phyloP scores from a whole-genome alignment of 2,113 vertebrate species.

The Megaptera novaeangliae region DNA sequence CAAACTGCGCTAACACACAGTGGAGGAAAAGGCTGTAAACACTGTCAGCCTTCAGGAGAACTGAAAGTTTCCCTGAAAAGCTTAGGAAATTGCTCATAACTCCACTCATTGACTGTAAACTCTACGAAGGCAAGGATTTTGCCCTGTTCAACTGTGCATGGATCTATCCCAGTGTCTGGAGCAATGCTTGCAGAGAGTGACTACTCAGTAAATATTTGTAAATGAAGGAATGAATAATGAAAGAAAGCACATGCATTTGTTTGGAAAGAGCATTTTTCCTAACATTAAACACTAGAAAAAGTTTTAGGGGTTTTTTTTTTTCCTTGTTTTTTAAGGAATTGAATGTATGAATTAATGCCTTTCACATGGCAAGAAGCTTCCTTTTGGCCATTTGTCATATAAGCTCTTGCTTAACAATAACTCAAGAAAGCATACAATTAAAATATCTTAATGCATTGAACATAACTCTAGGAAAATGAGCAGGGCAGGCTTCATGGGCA shows the following conservation, averaged over 20 bases:
- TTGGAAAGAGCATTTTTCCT: background rate
- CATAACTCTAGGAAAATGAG: background rate
- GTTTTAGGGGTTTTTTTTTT: background rate
- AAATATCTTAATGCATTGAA: background rate
- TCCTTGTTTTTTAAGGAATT: background rate
- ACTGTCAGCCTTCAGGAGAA: background rate
- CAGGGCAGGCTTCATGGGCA: background rate
- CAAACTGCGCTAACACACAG: background rate
- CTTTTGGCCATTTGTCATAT: background rate
- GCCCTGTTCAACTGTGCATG: background rate
- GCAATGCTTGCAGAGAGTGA: background rate
- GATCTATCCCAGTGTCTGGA: background rate
- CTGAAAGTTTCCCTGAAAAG: background rate
- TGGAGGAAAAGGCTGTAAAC: background rate
- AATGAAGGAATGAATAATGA: background rate
- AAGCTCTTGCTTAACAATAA: background rate
- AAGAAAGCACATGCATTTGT: background rate
- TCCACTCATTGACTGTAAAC: background rate
- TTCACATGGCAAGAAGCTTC: background rate
- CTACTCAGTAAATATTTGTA: background rate
- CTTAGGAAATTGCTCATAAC: background rate
- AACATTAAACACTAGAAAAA: background rate
- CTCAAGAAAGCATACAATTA: background rate
- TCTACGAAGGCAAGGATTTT: background rate
- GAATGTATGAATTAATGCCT: background rate